These are phyloP conservation scores for Chrysoperla carnea DNA, from an alignment of 1,140 invertebrate species.

Conservation along the genomic window DNA sequence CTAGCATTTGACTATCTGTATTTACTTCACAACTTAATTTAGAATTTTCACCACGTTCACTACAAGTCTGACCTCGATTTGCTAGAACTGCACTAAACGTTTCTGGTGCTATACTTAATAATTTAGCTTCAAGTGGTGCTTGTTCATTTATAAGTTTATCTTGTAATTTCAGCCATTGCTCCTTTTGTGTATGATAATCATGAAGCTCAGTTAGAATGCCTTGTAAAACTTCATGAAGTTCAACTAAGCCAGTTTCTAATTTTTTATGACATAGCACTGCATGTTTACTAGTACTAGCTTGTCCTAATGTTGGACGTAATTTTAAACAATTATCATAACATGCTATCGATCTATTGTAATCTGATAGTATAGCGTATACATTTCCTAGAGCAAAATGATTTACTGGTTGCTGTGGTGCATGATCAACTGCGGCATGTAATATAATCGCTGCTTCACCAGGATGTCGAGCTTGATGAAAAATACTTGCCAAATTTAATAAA, in stretches of 20 bases:
- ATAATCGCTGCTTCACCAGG: conserved; percentile 64
- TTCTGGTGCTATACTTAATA: conserved; percentile 9
- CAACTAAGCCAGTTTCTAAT: conserved; percentile 41
- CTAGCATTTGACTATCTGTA: conserved; percentile 18
- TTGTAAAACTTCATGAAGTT: conserved; percentile 43
- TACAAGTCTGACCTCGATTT: conserved; percentile 27
- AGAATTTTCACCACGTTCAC: conserved; percentile 27
- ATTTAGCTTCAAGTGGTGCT: conserved; percentile 23
- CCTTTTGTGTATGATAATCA: conserved; percentile 45
- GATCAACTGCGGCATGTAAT: conserved; percentile 60
- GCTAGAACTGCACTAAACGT: conserved; percentile 14
- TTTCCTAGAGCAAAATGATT: conserved; percentile 66
- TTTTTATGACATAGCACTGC: conserved; percentile 51
- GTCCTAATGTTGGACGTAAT: conserved; percentile 27
- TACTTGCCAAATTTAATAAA: conserved; percentile 61
- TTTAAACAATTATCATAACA: conserved; percentile 55
- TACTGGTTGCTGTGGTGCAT: conserved; percentile 48
- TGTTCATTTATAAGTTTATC: conserved; percentile 43
- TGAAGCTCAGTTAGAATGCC: conserved; percentile 42
- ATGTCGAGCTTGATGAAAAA: conserved; percentile 54
- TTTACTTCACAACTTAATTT: conserved; percentile 30
- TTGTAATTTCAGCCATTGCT: conserved; percentile 39
- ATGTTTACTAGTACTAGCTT: conserved; percentile 38
- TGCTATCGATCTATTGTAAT: conserved; percentile 39
- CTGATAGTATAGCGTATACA: conserved; percentile 47